Base-by-base conservation (phyloP, 2,113 vertebrate species). In the Eurypyga helias region DNA sequence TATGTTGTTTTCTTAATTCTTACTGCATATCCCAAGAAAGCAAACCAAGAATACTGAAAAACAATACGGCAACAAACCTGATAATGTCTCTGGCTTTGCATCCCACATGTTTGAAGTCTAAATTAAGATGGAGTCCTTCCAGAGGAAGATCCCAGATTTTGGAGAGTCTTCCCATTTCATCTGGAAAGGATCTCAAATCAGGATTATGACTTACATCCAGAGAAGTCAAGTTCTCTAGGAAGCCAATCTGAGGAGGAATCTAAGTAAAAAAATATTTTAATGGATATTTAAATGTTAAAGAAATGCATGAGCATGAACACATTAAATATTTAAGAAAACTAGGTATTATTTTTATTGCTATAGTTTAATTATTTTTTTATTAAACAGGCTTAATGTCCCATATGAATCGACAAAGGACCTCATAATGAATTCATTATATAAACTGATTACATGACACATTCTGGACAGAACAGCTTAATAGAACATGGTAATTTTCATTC, bases 41-140 rank as follows among this genome's bases (percentile, higher is more conserved):
- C 28, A 77, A 92, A 87, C 3, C 7, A 51, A 45, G 41, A 85
- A 81, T 24, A 62, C 29, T 86, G 54, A 92, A 75, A 21, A 92
- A 61, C 17, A 72, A 57, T 1, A 79, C 48, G 91, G 46, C 8
- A 96, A 87, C 97, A 90, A 88, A 99, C 99, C 99, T 99, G 97
- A 99, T 98, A 67, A 99, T 99, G 97, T 99, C 99, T 97, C 99
- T 99, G 90, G 99, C 99, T 98, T 99, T 99, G 97, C 87, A 99
- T 87, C 99, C 99, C 43, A 99, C 98, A 66, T 98, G 99, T 90
- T 99, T 99, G 95, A 99, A 98, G 93, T 99, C 99, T 88, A 99
- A 98, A 94, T 99, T 99, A 83, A 99, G 99, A 62, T 93, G 97
- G 8, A 99, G 98, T 33, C 99, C 99, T 69, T 99, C 99, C 96